A percentile compares a stretch with the other conserved stretches of the same genome.
phyloP scores from a whole-genome alignment of 2,113 vertebrate species.

The Chloropsis hardwickii region DNA sequence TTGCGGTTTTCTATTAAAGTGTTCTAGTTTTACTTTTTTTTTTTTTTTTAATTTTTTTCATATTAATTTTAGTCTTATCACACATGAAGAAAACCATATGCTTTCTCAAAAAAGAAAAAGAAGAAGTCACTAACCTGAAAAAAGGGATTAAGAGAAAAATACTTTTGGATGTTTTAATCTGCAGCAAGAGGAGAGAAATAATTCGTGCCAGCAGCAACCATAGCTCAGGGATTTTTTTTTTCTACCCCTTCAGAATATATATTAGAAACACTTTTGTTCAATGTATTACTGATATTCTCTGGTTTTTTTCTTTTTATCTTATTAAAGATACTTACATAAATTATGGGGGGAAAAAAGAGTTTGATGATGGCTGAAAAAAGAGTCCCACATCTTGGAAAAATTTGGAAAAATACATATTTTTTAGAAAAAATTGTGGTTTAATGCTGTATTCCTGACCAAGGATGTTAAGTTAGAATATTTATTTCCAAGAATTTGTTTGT shows the following conservation, averaged over 20 bases:
- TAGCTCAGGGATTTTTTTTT: not conserved
- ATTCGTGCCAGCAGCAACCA: not conserved
- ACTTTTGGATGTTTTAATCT: constrained; percentile 2
- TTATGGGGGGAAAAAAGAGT: not conserved
- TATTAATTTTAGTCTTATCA: not conserved
- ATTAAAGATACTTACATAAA: not conserved
- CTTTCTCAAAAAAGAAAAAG: not conserved
- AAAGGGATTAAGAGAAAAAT: not conserved
- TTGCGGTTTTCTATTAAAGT: not conserved
- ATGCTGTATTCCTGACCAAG: not conserved
- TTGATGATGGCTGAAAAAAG: not conserved
- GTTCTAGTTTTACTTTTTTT: not conserved
- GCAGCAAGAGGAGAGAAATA: not conserved
- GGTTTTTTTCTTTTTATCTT: not conserved
- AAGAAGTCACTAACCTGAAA: not conserved
- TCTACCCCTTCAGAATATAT: not conserved
- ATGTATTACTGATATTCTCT: not conserved
- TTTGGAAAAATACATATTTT: not conserved
- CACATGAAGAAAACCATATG: not conserved
- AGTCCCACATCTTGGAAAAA: not conserved
- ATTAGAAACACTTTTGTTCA: not conserved
- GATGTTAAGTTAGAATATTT: not conserved
- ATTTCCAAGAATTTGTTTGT: constrained; percentile 4
- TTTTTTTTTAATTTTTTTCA: not conserved
- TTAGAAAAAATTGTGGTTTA: not conserved